Percentiles rank a stretch among this genome's conserved stretches.
Conservation (phyloP, 1,140 invertebrate species). For the Papilio aristodemus region DNA sequence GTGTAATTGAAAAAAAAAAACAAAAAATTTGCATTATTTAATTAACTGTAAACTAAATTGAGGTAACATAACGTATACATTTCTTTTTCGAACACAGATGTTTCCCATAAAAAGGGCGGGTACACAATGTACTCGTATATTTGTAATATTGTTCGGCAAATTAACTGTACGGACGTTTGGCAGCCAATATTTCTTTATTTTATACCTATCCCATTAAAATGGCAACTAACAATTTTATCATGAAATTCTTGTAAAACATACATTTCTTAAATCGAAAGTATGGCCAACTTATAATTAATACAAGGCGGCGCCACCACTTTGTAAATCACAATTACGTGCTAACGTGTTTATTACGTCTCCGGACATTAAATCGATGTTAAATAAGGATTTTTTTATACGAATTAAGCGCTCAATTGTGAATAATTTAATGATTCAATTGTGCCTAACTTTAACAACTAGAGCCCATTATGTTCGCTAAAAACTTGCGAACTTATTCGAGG, state of each 20-base stretch:
- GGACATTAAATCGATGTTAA: background rate
- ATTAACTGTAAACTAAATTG: background rate
- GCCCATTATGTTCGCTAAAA: slow-evolving; percentile 10
- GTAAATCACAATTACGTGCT: too few species aligned
- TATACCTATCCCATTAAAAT: too few species aligned
- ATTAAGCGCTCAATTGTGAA: background rate
- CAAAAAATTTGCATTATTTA: background rate
- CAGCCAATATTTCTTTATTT: background rate
- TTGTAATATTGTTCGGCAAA: background rate
- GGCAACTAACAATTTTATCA: too few species aligned
- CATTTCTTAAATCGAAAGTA: too few species aligned
- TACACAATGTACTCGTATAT: slow-evolving; percentile 1
- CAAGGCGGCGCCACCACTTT: too few species aligned
- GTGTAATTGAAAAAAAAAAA: too few species aligned
- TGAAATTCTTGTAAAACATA: too few species aligned
- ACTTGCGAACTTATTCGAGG: slow-evolving; percentile 3
- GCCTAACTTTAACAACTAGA: background rate
- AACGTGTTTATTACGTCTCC: too few species aligned
- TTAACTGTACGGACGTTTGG: background rate
- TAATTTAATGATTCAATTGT: slow-evolving; percentile 12
- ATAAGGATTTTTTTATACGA: background rate
- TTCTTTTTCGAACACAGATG: slow-evolving; percentile 16
- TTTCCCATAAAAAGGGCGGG: slow-evolving; percentile 9
- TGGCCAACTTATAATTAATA: too few species aligned
- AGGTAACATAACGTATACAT: background rate